Percentiles rank a stretch among this genome's conserved stretches.
Evolutionary conservation across 2,113 vertebrate species (phyloP).

Genomic region (Chloebia gouldiae): DNA sequence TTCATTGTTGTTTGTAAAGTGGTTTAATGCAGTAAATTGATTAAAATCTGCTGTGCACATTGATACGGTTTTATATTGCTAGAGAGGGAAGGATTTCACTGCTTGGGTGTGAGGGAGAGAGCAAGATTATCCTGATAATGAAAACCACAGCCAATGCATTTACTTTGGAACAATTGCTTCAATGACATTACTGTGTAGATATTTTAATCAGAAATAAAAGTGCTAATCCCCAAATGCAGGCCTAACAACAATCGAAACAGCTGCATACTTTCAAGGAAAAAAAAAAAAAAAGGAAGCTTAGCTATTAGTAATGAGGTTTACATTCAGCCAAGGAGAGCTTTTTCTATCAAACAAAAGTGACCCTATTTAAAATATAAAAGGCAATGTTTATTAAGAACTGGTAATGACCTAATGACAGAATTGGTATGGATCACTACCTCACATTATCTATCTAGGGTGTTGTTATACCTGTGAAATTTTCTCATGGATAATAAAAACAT

Average conservation of each 20-base stretch:
- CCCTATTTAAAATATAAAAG: neutral
- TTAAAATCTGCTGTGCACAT: slow-evolving; percentile 49
- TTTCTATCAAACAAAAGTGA: neutral
- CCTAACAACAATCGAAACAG: slow-evolving; percentile 16
- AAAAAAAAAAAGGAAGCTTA: neutral
- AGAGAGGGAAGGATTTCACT: slow-evolving; percentile 1
- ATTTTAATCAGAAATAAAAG: slow-evolving; percentile 64
- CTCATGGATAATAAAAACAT: neutral
- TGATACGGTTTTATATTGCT: slow-evolving; percentile 1
- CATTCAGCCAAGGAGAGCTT: neutral
- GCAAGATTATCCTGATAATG: slow-evolving; percentile 55
- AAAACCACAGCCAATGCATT: slow-evolving; percentile 51
- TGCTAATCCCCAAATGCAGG: slow-evolving; percentile 41
- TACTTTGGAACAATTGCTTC: slow-evolving; percentile 55
- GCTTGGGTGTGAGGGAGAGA: slow-evolving; percentile 13
- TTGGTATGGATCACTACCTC: neutral
- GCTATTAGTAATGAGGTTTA: slow-evolving; percentile 24
- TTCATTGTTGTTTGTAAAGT: slow-evolving; percentile 69
- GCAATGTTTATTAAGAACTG: neutral
- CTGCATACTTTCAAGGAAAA: neutral
- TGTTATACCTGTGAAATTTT: neutral
- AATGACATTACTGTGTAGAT: slow-evolving; percentile 43
- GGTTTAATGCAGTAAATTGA: slow-evolving; percentile 58
- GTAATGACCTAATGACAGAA: neutral
- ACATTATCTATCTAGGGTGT: neutral